phyloP scores from a whole-genome alignment of 2,797 vertebrate genomes.

The Microtus obscurus region DNA sequence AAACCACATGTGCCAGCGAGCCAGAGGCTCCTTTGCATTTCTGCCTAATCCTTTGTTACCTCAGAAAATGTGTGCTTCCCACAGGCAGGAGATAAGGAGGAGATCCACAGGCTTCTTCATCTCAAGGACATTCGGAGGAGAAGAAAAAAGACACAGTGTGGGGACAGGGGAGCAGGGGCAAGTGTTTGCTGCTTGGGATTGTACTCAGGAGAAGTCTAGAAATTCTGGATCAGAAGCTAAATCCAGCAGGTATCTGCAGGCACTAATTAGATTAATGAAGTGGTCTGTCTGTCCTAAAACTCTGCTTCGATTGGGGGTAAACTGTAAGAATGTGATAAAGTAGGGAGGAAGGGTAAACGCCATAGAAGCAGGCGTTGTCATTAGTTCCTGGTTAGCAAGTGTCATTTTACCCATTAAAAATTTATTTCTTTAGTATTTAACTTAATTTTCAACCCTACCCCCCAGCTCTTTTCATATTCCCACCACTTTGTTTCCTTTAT shows the following conservation, averaged over 20 bases:
- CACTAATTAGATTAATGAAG: neutral
- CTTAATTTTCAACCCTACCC: neutral
- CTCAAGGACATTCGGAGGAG: neutral
- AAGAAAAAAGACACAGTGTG: neutral
- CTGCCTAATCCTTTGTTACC: neutral
- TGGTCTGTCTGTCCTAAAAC: neutral
- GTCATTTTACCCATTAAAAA: neutral
- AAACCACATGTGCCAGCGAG: neutral
- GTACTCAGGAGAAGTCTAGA: neutral
- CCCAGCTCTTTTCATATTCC: neutral
- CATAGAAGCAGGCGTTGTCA: neutral
- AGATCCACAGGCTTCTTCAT: neutral
- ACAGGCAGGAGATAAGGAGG: neutral
- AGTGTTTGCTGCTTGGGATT: neutral
- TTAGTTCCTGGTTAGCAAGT: neutral
- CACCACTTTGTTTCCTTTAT: neutral
- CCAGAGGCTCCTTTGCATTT: neutral
- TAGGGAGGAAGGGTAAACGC: neutral
- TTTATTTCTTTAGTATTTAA: neutral
- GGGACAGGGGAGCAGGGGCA: neutral
- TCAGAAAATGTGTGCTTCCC: neutral
- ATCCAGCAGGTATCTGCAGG: neutral
- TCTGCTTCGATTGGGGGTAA: neutral
- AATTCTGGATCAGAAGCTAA: neutral
- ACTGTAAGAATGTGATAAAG: neutral